Percentiles rank a stretch among this genome's conserved stretches.
Evolutionary conservation across 2,797 vertebrate species (phyloP).

Genomic region (Kryptopterus vitreolus): DNA sequence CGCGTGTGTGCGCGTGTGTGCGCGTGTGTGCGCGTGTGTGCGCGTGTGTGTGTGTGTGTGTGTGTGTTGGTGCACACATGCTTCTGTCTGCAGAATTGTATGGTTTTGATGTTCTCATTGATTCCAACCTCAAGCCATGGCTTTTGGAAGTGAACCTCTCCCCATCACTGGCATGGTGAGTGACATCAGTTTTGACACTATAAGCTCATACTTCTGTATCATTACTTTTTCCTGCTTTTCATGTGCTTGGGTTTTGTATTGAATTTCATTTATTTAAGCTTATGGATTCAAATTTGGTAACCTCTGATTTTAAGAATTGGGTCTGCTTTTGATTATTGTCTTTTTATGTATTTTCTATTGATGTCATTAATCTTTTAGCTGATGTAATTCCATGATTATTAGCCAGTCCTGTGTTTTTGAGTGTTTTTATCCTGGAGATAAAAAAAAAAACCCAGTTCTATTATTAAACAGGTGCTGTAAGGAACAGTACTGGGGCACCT

Average conservation of each 20-base stretch:
- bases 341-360: conserved; percentile 17
- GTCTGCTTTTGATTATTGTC: conserved; percentile 24
- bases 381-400: not conserved
- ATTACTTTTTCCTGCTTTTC: conserved; percentile 29
- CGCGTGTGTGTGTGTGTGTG: conserved; percentile 41
- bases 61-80: conserved; percentile 54
- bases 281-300: conserved; percentile 6
- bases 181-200: conserved; percentile 52
- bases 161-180: conserved; percentile 95
- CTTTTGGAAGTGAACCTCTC: conserved; percentile 97
- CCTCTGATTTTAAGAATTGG: not conserved
- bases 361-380: conserved; percentile 5
- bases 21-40: not conserved
- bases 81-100: conserved; percentile 84
- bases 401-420: not conserved
- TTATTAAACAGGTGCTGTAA: not conserved
- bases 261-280: conserved; percentile 10
- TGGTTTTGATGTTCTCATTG: conserved; percentile 96
- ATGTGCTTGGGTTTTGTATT: conserved; percentile 16
- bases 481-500: too few species aligned
- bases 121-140: conserved; percentile 96
- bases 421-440: not conserved
- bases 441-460: not conserved
- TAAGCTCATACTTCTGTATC: conserved; percentile 36
- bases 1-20: conserved; percentile 39